A percentile compares a stretch with the other conserved stretches of the same genome.
Evolutionary conservation across 2,888 invertebrate genomes (phyloP).

Genomic region (Hyposoter dolosus): DNA sequence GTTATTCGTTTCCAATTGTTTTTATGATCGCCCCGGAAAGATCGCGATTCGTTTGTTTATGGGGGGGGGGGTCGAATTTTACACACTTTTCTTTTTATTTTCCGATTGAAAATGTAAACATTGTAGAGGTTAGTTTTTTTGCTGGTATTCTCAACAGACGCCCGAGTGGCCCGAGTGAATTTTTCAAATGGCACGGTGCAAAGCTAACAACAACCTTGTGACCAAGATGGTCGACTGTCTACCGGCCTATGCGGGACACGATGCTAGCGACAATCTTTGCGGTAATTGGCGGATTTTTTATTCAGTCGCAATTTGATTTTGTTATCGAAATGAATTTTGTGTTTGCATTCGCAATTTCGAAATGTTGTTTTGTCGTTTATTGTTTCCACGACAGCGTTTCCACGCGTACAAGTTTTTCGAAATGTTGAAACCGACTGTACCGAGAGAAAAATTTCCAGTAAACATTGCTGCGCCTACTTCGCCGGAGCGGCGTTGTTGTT

Average conservation of each 20-base stretch:
- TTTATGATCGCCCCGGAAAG: not conserved
- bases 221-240: conserved; percentile 60
- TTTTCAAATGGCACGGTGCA: conserved; percentile 61
- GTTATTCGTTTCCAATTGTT: not conserved
- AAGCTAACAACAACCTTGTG: conserved; percentile 27
- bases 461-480: conserved; percentile 58
- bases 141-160: not conserved
- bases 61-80: not conserved
- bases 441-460: conserved; percentile 8
- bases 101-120: not conserved
- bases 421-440: not conserved
- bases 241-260: conserved; percentile 63
- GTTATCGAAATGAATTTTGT: not conserved
- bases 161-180: not conserved
- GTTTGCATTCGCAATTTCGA: not conserved
- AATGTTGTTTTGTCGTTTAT: not conserved
- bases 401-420: conserved; percentile 37
- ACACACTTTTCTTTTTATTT: not conserved
- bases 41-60: not conserved
- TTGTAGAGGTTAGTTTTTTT: conserved; percentile 7
- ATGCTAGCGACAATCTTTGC: conserved; percentile 34
- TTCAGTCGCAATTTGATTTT: conserved; percentile 24
- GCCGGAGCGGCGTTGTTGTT: conserved; percentile 50
- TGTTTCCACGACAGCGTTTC: conserved; percentile 16
- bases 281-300: conserved; percentile 13